Evolutionary conservation across 1,140 invertebrate species (phyloP), one percentile per base, ranked within the genome.

Genomic region (Zaprionus ghesquierei): DNA sequence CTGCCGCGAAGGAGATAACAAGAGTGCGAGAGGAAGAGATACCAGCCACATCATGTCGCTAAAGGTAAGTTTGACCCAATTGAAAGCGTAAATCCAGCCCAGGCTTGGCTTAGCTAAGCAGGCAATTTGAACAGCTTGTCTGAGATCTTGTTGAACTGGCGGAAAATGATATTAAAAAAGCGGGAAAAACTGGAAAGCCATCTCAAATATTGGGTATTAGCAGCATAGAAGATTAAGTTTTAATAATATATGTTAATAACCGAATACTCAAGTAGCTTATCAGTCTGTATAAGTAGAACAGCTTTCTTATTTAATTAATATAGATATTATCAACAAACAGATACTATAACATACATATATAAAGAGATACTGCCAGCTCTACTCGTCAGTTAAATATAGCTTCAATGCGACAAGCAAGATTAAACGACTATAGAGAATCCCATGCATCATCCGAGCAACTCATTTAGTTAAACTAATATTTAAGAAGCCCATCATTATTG

Each of bases 11-110:
- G 51, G 38, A 56, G 41, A 63, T 54, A 46, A 58, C 58, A 15
- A 62, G 60, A 60, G 70, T 29, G 25, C 9, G 18, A 60, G 49
- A 9, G 33, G 33, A 54, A 49, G 46, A 60, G 62, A 56, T 49
- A 60, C 35, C 35, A 72, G 59, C 23, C 61, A 56, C 69, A 87
- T 63, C 64, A 87, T 87, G 82, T 87, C 82, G 74, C 82, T 87
- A 61, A 87, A 87, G 84, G 82, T 87, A 51, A 89, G 82, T 86
- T 69, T 86, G 82, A 86, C 81, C 81, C 38, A 81, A 77, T 54
- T 69, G 29, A 15, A 41, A 41, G 46, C 15, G 27, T 54, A 54
- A 74, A 61, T 61, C 38, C 38, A 33, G 54, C n/a, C 31, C 54
- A 18, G 20, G 58, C 41, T 18, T 23, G 33, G 31, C 29, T 10